Percentiles rank a stretch among this genome's conserved stretches.
These are phyloP conservation scores for Cheirogaleus major DNA, from an alignment of 2,797 vertebrate genomes.

Conservation along the genomic window DNA sequence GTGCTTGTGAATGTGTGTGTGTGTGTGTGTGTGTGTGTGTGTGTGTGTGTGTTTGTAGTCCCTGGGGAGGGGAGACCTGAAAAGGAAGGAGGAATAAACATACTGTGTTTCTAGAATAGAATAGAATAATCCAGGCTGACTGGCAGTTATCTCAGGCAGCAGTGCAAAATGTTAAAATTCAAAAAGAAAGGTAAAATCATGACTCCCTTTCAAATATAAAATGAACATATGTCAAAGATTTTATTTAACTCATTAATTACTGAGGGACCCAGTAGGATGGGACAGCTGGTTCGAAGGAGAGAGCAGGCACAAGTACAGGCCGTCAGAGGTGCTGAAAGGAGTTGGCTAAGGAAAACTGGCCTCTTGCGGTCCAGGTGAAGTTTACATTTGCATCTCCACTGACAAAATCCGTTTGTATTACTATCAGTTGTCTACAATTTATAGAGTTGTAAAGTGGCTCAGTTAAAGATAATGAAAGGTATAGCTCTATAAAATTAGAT, in stretches of 20 bases:
- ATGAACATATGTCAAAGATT: neutral
- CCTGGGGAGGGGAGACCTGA: neutral
- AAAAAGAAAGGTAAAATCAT: neutral
- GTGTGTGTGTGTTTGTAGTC: neutral
- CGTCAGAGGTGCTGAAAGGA: neutral
- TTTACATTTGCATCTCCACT: neutral
- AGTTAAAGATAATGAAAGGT: constrained; percentile 24
- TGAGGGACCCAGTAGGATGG: neutral
- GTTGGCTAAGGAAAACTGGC: neutral
- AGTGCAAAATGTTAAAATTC: neutral
- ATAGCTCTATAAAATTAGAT: constrained; percentile 5
- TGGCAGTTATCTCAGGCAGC: neutral
- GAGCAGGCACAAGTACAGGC: neutral
- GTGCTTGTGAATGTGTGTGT: neutral
- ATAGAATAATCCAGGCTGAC: neutral
- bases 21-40: neutral
- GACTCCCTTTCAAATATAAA: constrained; percentile 28
- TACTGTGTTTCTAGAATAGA: neutral
- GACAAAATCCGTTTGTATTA: constrained; percentile 17
- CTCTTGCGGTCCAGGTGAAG: neutral
- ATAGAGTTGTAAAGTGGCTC: constrained; percentile 30
- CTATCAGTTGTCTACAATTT: neutral
- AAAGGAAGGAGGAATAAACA: neutral
- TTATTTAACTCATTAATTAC: neutral
- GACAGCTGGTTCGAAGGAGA: neutral